Base-by-base conservation (phyloP, 2,797 vertebrate species). In the Rhadinocentrus ornatus region DNA sequence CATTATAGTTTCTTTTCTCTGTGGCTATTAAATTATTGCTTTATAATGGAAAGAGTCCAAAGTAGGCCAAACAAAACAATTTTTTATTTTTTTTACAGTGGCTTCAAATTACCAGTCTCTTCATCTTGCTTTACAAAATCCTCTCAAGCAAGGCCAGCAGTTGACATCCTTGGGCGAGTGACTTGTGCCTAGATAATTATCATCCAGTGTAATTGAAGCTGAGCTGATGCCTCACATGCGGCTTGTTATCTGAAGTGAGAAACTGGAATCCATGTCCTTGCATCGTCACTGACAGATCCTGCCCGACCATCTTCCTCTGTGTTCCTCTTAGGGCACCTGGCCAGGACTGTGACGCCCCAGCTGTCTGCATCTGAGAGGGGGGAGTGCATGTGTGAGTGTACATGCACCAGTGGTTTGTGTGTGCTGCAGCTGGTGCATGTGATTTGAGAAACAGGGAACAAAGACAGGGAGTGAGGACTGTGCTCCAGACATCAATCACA, bases 181-280 rank as follows among this genome's bases (percentile, higher is more conserved):
- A 86, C 83, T 86, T 41, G 57, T 44, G 71, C 76, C 32, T 71
- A 72, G 74, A 80, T 84, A 86, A 91, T 91, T 86, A 88, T 67
- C 63, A 62, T 82, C 48, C 1, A 34, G 77, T 85, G 72, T 89
- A 88, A 90, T 85, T 84, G 73, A 76, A 75, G 77, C 53, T 0
- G 63, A 70, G 81, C 26, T 73, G 82, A 81, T 62, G 58, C 88
- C 22, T 85, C 78, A 26, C 89, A 84, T 75, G 86, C 34, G 76
- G 59, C 82, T 86, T 76, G 67, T 85, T 88, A 79, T 80, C 64
- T 62, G 67, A 75, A 86, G 80, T 63, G 81, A 81, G 81, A 80
- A n/a, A 65, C 22, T 10, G 57, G 57, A 74, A 53, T 75, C 35
- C 2, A 4, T 70, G 86, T 84, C 59, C 54, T 67, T 0, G 61